phyloP scores from a whole-genome alignment of 2,797 vertebrate species.

The Falco concolor region DNA sequence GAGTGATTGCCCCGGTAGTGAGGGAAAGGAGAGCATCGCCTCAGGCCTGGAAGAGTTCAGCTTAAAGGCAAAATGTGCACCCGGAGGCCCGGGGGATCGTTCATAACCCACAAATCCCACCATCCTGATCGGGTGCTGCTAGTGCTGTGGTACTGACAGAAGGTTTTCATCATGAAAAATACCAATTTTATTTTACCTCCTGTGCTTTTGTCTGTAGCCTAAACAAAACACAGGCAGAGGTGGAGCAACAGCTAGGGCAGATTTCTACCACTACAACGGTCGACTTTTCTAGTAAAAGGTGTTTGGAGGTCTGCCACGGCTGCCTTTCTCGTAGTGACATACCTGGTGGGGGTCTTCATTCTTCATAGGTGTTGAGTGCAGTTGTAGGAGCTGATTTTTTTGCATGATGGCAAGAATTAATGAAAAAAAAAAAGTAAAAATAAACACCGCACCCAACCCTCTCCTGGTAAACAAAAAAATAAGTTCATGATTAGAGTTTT shows the following conservation, averaged over 20 bases:
- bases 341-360: neutral
- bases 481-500: neutral
- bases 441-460: neutral
- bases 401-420: neutral
- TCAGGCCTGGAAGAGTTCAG: neutral
- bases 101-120: rapidly evolving
- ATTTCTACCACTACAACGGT: neutral
- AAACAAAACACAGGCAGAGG: neutral
- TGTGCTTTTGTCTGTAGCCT: neutral
- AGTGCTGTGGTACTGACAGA: neutral
- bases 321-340: neutral
- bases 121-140: rapidly evolving
- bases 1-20: neutral
- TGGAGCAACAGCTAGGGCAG: neutral
- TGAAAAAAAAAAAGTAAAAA: neutral
- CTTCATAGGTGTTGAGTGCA: neutral
- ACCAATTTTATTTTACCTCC: neutral
- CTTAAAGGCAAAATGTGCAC: neutral
- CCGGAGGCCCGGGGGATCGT: neutral
- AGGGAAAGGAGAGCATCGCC: neutral
- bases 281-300: neutral
- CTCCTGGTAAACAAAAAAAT: neutral
- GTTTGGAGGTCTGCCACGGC: neutral
- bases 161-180: neutral
- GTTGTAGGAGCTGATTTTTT: neutral